Conservation (phyloP, 1,140 invertebrate species). For the Drosophila guanche region DNA sequence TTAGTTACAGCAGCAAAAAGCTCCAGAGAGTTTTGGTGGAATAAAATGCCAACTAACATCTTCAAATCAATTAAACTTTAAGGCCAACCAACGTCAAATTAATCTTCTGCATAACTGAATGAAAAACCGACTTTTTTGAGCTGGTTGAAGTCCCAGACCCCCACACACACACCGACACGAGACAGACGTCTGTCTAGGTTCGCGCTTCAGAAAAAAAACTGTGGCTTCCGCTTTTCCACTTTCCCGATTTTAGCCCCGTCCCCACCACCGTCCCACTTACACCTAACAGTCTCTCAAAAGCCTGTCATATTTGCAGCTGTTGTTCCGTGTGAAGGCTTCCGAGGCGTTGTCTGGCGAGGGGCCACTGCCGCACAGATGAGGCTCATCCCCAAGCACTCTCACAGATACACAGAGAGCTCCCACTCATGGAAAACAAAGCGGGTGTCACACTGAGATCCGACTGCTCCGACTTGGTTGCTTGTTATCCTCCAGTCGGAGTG, state of each 20-base stretch:
- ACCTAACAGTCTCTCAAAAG: neutral
- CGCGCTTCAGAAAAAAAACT: neutral
- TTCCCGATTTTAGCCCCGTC: no score
- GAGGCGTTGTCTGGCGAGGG: conserved; percentile 11
- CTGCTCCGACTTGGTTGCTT: conserved; percentile 3
- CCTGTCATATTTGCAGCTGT: conserved; percentile 31
- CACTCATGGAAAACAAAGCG: conserved; percentile 10
- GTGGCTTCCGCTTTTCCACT: conserved; percentile 8
- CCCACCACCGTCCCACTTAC: no score
- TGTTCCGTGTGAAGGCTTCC: conserved; percentile 1
- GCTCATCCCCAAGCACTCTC: conserved; percentile 6
- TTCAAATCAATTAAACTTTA: no score
- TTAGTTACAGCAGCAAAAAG: no score
- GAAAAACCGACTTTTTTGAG: no score
- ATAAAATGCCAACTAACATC: no score
- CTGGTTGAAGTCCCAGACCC: no score
- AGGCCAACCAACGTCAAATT: no score
- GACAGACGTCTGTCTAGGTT: no score
- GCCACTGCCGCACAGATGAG: neutral
- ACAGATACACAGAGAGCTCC: neutral
- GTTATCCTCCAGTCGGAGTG: conserved; percentile 14
- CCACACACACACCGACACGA: no score
- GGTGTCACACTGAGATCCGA: neutral
- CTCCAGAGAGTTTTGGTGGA: no score
- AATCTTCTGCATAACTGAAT: no score